A percentile compares a stretch with the other conserved stretches of the same genome.
Evolutionary conservation across 2,113 vertebrate genomes (phyloP).

Genomic region (Myotis davidii): DNA sequence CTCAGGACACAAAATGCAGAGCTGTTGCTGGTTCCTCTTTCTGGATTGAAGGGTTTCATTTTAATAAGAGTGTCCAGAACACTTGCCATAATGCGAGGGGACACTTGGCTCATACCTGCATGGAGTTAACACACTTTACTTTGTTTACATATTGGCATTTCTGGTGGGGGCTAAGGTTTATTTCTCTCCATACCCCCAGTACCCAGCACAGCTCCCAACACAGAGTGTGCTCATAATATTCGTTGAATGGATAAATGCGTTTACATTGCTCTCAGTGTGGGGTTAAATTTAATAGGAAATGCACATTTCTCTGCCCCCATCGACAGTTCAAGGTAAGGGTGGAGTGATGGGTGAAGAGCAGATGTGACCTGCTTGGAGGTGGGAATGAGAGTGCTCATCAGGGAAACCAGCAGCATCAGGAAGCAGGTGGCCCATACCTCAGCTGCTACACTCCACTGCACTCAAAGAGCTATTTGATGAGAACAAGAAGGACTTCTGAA

Average conservation of each 20-base stretch:
- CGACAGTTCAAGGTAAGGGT: neutral
- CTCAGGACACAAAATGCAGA: neutral
- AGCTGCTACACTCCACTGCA: neutral
- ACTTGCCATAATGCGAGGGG: neutral
- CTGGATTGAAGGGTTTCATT: neutral
- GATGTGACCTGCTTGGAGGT: neutral
- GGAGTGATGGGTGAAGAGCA: neutral
- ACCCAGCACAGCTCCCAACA: neutral
- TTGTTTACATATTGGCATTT: neutral
- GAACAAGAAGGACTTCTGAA: slow-evolving; percentile 1
- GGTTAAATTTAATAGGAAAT: slow-evolving; percentile 6
- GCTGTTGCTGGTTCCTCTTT: neutral
- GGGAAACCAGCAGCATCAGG: neutral
- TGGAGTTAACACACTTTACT: neutral
- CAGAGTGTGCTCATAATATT: neutral
- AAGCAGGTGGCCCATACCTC: neutral
- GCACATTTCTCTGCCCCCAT: neutral
- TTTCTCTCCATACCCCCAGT: neutral
- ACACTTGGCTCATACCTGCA: neutral
- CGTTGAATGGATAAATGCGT: neutral
- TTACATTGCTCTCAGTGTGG: neutral
- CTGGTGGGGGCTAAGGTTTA: neutral
- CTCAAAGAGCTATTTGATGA: neutral
- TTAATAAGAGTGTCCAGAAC: neutral
- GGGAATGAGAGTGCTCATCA: neutral